Evolutionary conservation across 2,113 vertebrate genomes (phyloP).

Genomic region (Phylloscopus trochiloides): DNA sequence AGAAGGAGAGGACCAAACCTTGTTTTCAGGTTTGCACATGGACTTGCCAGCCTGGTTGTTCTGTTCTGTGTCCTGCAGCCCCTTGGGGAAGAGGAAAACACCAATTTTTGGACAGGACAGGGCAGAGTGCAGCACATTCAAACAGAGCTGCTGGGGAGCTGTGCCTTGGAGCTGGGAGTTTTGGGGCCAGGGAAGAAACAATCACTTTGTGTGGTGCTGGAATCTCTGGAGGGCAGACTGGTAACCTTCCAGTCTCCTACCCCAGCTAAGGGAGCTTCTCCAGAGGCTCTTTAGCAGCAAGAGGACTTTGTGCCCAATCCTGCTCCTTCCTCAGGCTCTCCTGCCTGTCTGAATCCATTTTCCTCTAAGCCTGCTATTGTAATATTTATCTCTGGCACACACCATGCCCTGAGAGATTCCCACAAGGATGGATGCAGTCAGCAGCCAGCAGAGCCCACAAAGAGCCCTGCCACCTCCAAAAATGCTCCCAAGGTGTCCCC

Average conservation of each 20-base stretch:
- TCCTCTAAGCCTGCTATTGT: background rate
- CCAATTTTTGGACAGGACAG: background rate
- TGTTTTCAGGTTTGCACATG: background rate
- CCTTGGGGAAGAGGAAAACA: background rate
- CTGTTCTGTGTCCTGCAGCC: background rate
- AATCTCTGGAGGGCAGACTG: background rate
- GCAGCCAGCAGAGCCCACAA: background rate
- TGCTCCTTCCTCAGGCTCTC: background rate
- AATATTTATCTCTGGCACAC: conserved; percentile 14
- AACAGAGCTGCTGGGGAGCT: background rate
- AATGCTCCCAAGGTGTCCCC: background rate
- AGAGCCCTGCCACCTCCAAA: background rate
- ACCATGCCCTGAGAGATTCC: conserved; percentile 18
- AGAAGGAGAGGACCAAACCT: background rate
- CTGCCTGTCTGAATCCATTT: background rate
- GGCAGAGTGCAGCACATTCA: background rate
- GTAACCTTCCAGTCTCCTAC: background rate
- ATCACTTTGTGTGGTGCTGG: background rate
- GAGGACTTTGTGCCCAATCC: background rate
- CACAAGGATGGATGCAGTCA: background rate
- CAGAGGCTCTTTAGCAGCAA: background rate
- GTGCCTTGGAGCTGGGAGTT: background rate
- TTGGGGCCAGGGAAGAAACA: background rate
- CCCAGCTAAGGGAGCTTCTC: background rate
- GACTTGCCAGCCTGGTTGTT: accelerated